Evolutionary conservation across 2,113 vertebrate genomes (phyloP), one percentile per base, ranked within the genome.

Genomic region (Heptranchias perlo): DNA sequence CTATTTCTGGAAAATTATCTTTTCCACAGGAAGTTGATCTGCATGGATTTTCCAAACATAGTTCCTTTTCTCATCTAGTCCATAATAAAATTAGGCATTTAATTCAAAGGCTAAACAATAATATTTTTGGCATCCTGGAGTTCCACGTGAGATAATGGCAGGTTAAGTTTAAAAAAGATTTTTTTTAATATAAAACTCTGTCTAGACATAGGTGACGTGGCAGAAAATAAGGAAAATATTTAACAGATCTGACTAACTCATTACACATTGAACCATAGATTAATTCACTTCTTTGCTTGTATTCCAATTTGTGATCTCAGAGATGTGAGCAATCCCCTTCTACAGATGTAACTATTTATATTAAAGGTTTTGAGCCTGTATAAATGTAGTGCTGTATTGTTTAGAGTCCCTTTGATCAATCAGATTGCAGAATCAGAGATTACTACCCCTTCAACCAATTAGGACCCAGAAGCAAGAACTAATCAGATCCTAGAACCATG

Each of bases 191-290:
- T 39, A 39, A 44, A 67, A 35, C 62, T 95, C 10, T 58, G 94
- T 95, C 94, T 95, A 95, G 94, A 95, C 94, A 95, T 95, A 47
- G 65, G 28, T 95, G 94, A 95, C 47, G 94, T 95, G 94, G 94
- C 65, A 49, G 65, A 95, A 94, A 95, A 95, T 49, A 67, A 69
- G 94, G 65, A 95, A 95, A 95, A 95, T 69, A 95, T 95, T 95
- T 95, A 52, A 95, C 31, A 95, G 65, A 69, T 69, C 94, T 95
- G 94, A 95, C 94, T 95, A 95, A 95, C 64, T 69, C 94, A 67
- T 95, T 95, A 69, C 94, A 73, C 94, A 69, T 95, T 67, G 64
- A 95, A 49, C 23, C 65, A 69, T 49, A 35, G 64, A 73, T 11
- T 92, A 49, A 95, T 58, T 91, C 52, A 58, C 28, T 58, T 73